Base-by-base conservation (phyloP, 2,797 vertebrate species). In the Periophthalmus magnuspinnatus region DNA sequence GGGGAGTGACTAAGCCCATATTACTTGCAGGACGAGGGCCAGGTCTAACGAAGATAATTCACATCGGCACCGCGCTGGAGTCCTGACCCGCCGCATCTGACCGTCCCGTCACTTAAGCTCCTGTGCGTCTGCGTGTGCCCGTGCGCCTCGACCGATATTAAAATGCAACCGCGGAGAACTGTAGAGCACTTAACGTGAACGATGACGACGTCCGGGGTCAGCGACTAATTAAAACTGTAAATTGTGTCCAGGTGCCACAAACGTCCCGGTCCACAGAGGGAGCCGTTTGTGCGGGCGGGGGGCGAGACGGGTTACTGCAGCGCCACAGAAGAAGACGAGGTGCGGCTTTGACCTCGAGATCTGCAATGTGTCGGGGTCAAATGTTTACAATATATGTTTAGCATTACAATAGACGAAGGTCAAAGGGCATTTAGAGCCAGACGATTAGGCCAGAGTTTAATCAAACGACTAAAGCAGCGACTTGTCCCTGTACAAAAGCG, bases 151-250 rank as follows among this genome's bases (percentile, higher is more conserved):
- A n/a, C 3, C 22, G 63, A 38, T n/a, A 64, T 73, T 68, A 41
- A 74, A 57, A 77, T 74, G 48, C 55, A 67, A 10, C 14, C 24
- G 64, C 21, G 66, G 67, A 74, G 65, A 58, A 50, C 36, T 71
- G 28, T 54, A 11, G 63, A 0, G 56, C 73, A 55, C 68, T 85
- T 58, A 66, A 34, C 54, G 56, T 67, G 65, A 84, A 34, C 5
- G 32, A 76, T 69, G 74, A 67, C 57, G 1, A 48, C 19, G 62
- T 54, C 41, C 5, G 19, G 59, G 74, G 79, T 70, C 81, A 81
- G 52, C 69, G 38, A 68, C 75, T 84, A 84, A 86, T 82, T 79
- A 75, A 85, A 80, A 34, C 76, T 9, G 50, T 84, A 78, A 38
- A 84, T 77, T 79, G 59, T 68, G 70, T 68, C 72, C 70, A 68